These are phyloP conservation scores for Pyrocoelia pectoralis DNA, from an alignment of 2,888 invertebrate genomes.

Conservation along the genomic window DNA sequence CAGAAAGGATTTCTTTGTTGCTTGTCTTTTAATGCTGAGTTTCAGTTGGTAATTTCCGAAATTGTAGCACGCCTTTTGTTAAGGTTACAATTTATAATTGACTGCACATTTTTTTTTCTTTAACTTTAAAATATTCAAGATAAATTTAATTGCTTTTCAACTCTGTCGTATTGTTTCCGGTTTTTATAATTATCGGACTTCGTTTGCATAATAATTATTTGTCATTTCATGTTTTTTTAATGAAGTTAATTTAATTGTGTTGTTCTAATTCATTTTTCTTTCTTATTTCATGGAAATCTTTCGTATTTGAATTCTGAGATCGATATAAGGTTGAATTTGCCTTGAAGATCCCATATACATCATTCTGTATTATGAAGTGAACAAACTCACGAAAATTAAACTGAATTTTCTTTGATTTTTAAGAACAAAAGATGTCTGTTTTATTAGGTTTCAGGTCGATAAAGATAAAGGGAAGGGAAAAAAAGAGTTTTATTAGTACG, in stretches of 20 bases:
- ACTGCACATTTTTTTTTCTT: slow-evolving; percentile 6
- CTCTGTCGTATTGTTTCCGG: slow-evolving; percentile 3
- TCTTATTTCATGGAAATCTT: background rate
- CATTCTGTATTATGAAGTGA: no score
- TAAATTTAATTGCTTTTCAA: slow-evolving; percentile 6
- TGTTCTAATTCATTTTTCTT: background rate
- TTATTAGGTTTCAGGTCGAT: no score
- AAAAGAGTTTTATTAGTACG: no score
- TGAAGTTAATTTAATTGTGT: slow-evolving; percentile 15
- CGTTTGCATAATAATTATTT: slow-evolving; percentile 16
- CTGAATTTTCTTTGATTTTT: no score
- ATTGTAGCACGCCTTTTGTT: slow-evolving; percentile 20
- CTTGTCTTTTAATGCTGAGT: slow-evolving; percentile 27
- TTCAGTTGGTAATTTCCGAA: slow-evolving; percentile 21
- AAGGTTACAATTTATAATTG: slow-evolving; percentile 17
- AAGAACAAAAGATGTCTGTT: no score
- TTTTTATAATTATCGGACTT: slow-evolving; percentile 2
- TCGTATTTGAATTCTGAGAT: background rate
- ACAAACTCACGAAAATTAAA: no score
- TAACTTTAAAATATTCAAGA: background rate
- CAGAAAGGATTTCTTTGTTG: slow-evolving; percentile 36
- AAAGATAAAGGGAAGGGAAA: no score
- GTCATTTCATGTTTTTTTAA: slow-evolving; percentile 16
- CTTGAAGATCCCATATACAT: no score
- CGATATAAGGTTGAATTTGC: background rate